A percentile compares a stretch with the other conserved stretches of the same genome.
phyloP scores from a whole-genome alignment of 2,113 vertebrate species.

The Emydura subglobosa region DNA sequence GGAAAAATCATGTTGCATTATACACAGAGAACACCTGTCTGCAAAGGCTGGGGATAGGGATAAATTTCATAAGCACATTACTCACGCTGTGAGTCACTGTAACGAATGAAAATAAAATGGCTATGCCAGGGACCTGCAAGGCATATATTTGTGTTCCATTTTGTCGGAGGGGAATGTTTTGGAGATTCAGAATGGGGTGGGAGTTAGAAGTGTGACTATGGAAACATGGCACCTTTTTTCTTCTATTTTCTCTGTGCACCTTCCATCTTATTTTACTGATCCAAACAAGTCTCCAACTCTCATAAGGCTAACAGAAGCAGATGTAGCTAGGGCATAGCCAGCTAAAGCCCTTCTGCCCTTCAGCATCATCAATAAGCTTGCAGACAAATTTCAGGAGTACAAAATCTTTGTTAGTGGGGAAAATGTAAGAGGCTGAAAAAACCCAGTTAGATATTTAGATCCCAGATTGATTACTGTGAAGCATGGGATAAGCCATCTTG shows the following conservation, averaged over 20 bases:
- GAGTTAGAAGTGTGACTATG: accelerated
- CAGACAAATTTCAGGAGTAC: background rate
- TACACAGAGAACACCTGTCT: background rate
- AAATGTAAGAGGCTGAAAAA: background rate
- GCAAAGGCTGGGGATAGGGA: background rate
- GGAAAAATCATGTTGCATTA: background rate
- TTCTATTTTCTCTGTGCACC: background rate
- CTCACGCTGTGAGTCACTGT: background rate
- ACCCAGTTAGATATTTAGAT: background rate
- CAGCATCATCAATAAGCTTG: background rate
- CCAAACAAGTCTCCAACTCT: background rate
- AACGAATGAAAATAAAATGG: background rate
- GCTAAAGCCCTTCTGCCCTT: background rate
- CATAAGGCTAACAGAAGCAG: background rate
- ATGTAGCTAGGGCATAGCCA: background rate
- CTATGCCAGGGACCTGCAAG: background rate
- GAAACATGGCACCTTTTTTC: accelerated
- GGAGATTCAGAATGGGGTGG: accelerated
- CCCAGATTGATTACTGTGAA: background rate
- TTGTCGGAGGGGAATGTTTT: background rate
- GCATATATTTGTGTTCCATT: background rate
- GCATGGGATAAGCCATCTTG: background rate
- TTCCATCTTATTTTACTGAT: background rate
- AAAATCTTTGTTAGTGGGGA: background rate
- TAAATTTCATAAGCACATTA: background rate